Percentiles rank a stretch among this genome's conserved stretches.
phyloP scores from a whole-genome alignment of 1,140 invertebrate species.

The Venustaconcha ellipsiformis region DNA sequence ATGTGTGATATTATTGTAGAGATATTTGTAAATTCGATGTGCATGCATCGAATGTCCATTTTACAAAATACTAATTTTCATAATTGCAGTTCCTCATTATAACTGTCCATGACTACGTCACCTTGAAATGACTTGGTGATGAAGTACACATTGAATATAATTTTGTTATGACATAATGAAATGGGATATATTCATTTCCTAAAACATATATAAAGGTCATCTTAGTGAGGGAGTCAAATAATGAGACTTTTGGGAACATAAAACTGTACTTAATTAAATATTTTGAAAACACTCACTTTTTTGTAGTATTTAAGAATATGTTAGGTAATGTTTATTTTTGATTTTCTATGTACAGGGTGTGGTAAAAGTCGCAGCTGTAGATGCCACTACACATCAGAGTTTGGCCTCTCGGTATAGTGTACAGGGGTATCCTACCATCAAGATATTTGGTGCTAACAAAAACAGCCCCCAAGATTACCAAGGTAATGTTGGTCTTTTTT shows the following conservation, averaged over 20 bases:
- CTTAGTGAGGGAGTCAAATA: background rate
- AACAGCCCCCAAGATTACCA: slow-evolving; percentile 88
- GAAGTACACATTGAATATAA: too few species aligned
- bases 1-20: too few species aligned
- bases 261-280: background rate
- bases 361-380: slow-evolving; percentile 92
- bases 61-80: too few species aligned
- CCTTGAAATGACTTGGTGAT: background rate
- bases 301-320: too few species aligned
- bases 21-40: background rate
- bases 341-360: slow-evolving; percentile 78
- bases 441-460: slow-evolving; percentile 92
- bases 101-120: too few species aligned
- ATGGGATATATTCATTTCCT: background rate
- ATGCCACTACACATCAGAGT: slow-evolving; percentile 90
- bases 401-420: slow-evolving; percentile 86
- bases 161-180: background rate
- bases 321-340: background rate
- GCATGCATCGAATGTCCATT: background rate
- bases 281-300: background rate
- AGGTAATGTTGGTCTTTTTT: slow-evolving; percentile 66
- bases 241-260: background rate
- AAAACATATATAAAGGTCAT: too few species aligned
- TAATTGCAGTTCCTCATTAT: background rate
- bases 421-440: slow-evolving; percentile 95